Evolutionary conservation across 2,113 vertebrate genomes (phyloP).

Genomic region (Crotalus viridis): DNA sequence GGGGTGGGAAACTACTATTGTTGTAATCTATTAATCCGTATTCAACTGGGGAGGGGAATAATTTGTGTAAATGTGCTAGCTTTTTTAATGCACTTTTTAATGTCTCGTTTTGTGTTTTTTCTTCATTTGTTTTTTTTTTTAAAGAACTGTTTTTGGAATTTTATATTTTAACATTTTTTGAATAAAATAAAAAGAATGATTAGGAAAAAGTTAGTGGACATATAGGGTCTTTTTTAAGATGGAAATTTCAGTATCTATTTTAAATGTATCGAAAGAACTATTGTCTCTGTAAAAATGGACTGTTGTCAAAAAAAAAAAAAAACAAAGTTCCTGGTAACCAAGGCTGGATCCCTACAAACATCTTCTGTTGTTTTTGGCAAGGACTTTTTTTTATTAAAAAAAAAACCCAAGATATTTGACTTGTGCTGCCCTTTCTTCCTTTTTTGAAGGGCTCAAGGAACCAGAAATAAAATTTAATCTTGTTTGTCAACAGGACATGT

Average conservation of each 20-base stretch:
- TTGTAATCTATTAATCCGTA: too few species aligned
- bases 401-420: not conserved
- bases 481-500: constrained; percentile 80
- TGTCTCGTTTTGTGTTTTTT: too few species aligned
- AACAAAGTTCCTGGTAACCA: not conserved
- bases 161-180: too few species aligned
- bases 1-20: too few species aligned
- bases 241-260: not conserved
- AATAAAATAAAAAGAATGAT: too few species aligned
- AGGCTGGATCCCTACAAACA: not conserved
- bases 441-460: not conserved
- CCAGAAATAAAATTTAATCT: not conserved
- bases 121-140: too few species aligned
- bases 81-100: too few species aligned
- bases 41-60: too few species aligned
- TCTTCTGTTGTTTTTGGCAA: not conserved
- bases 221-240: not conserved
- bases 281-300: not conserved
- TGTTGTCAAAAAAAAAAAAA: too few species aligned
- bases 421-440: not conserved
- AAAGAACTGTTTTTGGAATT: too few species aligned
- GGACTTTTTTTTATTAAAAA: not conserved
- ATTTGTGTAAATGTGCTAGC: too few species aligned
- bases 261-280: not conserved
- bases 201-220: not conserved